Evolutionary conservation across 2,888 invertebrate genomes (phyloP).

Genomic region (Andrena minutula): DNA sequence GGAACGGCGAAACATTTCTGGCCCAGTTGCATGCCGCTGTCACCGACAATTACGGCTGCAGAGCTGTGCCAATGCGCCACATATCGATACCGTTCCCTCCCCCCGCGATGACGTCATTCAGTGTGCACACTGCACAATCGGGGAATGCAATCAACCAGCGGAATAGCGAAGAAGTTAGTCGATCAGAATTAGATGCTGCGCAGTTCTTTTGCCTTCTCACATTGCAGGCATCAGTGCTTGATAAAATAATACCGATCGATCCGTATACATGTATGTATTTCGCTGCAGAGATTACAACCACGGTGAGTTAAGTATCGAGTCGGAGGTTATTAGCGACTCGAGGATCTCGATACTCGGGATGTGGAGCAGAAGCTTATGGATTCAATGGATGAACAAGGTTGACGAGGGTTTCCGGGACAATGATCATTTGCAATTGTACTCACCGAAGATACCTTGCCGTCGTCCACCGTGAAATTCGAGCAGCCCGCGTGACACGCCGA

Average conservation of each 20-base stretch:
- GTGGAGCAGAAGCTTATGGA: not conserved
- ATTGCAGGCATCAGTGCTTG: not conserved
- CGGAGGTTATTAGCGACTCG: too few relatives aligned
- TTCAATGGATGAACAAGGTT: not conserved
- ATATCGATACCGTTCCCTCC: constrained; percentile 29
- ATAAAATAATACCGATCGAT: not conserved
- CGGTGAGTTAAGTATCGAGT: too few relatives aligned
- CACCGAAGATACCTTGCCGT: constrained; percentile 87
- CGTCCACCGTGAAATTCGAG: constrained; percentile 87
- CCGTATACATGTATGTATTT: not conserved
- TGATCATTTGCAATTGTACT: constrained; percentile 51
- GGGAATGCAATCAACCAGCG: constrained; percentile 11
- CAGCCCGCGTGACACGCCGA: constrained; percentile 97
- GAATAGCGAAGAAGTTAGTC: constrained; percentile 17
- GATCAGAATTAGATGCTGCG: constrained; percentile 2
- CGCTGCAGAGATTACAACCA: too few relatives aligned
- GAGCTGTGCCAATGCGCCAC: constrained; percentile 9
- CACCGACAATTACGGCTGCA: constrained; percentile 39
- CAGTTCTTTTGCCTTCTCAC: too few relatives aligned
- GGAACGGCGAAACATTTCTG: constrained; percentile 38
- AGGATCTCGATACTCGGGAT: not conserved
- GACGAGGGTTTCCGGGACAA: not conserved
- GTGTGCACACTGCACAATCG: constrained; percentile 15
- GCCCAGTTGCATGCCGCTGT: constrained; percentile 48
- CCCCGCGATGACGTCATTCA: constrained; percentile 20